Percentiles rank a stretch among this genome's conserved stretches.
Evolutionary conservation across 2,888 invertebrate species (phyloP).

Genomic region (Pocota personata): DNA sequence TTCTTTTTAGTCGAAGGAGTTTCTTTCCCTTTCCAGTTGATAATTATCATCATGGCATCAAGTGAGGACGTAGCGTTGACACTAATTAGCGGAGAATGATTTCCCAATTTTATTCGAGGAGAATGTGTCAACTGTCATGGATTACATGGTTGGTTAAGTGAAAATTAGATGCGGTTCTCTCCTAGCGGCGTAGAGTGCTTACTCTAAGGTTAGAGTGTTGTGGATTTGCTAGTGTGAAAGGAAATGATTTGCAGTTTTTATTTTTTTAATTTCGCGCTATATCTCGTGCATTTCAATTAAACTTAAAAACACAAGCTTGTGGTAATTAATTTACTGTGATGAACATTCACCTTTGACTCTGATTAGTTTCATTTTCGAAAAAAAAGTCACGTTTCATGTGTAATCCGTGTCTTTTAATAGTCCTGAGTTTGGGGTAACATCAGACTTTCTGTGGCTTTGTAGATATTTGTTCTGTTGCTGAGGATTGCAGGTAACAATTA

Average conservation of each 20-base stretch:
- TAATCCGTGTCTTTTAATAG: no score
- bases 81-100: background rate
- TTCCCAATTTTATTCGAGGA: background rate
- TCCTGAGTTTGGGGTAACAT: no score
- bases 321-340: background rate
- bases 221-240: background rate
- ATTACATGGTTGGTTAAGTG: background rate
- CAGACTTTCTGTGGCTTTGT: no score
- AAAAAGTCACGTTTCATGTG: no score
- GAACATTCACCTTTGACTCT: no score
- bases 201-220: no score
- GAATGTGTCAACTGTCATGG: background rate
- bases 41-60: background rate
- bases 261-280: background rate
- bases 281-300: background rate
- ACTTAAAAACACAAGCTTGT: background rate
- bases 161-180: background rate
- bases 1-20: background rate
- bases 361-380: no score
- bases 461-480: no score
- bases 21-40: background rate
- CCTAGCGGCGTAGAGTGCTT: no score
- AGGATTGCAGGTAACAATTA: no score
- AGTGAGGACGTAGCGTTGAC: background rate
- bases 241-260: no score